phyloP scores from a whole-genome alignment of 2,888 invertebrate genomes.

The Andrena bucephala region DNA sequence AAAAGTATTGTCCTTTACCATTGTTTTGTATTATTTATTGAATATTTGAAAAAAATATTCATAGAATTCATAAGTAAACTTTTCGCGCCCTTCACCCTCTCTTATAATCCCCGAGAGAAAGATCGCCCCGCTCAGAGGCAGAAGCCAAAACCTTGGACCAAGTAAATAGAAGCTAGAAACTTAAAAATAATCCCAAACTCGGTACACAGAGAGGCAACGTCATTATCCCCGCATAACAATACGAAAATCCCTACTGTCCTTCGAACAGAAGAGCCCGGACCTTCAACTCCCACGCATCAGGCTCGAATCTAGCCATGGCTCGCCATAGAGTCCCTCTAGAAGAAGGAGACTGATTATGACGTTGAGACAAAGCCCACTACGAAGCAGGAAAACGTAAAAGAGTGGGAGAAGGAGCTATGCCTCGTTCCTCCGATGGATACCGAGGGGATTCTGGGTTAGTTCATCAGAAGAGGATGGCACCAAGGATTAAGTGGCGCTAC shows the following conservation, averaged over 20 bases:
- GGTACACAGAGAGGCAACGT: slow-evolving; percentile 5
- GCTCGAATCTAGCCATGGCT: not conserved
- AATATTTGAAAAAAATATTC: no score
- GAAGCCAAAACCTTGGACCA: not conserved
- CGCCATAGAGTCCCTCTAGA: not conserved
- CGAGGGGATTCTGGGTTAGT: no score
- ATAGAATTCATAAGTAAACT: no score
- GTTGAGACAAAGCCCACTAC: slow-evolving; percentile 11
- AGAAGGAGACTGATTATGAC: slow-evolving; percentile 23
- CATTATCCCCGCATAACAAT: slow-evolving; percentile 1
- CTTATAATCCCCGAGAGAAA: not conserved
- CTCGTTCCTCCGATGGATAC: not conserved
- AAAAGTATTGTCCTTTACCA: no score
- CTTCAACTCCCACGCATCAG: not conserved
- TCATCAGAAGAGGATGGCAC: no score
- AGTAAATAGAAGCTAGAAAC: not conserved
- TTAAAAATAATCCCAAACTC: not conserved
- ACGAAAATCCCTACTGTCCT: not conserved
- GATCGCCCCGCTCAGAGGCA: not conserved
- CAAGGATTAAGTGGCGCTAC: slow-evolving; percentile 61
- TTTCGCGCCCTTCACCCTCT: no score
- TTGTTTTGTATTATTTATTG: no score
- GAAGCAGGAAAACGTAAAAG: not conserved
- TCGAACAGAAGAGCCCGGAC: not conserved
- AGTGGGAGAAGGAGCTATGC: not conserved